Evolutionary conservation across 2,888 invertebrate genomes (phyloP).

Genomic region (Drosophila greeni): DNA sequence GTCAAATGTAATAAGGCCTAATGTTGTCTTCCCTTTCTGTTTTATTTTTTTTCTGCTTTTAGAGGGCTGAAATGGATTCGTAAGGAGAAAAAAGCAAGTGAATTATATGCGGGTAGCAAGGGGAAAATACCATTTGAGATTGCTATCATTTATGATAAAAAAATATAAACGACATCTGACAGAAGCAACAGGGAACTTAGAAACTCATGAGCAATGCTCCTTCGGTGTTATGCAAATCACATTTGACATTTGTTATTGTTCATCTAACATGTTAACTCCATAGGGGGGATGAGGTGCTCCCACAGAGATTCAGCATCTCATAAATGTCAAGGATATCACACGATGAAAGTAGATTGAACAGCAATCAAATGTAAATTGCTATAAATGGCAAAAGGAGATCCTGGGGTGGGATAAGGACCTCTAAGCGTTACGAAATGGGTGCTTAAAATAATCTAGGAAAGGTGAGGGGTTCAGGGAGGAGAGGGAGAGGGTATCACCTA

Average conservation of each 20-base stretch:
- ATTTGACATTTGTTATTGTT: constrained; percentile 57
- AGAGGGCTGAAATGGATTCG: constrained; percentile 27
- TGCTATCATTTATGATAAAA: constrained; percentile 48
- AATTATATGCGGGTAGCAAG: constrained; percentile 47
- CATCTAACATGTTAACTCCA: constrained; percentile 24
- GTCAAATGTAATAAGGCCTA: constrained; percentile 68
- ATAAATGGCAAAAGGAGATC: constrained; percentile 8
- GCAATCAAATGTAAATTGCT: constrained; percentile 41
- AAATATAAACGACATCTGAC: constrained; percentile 10
- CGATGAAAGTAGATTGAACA: constrained; percentile 39
- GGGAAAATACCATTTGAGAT: constrained; percentile 42
- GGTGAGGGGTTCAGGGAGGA: background rate
- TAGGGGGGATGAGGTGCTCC: constrained; percentile 10
- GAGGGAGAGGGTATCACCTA: background rate
- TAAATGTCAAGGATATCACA: constrained; percentile 58
- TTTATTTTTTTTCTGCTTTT: background rate
- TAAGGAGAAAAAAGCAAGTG: constrained; percentile 46
- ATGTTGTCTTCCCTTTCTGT: constrained; percentile 28
- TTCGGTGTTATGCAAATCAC: constrained; percentile 55
- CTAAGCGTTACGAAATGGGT: constrained; percentile 25
- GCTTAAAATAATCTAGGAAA: constrained; percentile 23
- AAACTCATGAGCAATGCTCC: constrained; percentile 20
- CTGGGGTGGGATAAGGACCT: constrained; percentile 12
- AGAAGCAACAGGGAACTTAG: constrained; percentile 35
- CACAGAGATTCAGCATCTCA: constrained; percentile 47